These are phyloP conservation scores for Myripristis jacobus DNA, from an alignment of 2,797 vertebrate genomes.

Conservation along the genomic window DNA sequence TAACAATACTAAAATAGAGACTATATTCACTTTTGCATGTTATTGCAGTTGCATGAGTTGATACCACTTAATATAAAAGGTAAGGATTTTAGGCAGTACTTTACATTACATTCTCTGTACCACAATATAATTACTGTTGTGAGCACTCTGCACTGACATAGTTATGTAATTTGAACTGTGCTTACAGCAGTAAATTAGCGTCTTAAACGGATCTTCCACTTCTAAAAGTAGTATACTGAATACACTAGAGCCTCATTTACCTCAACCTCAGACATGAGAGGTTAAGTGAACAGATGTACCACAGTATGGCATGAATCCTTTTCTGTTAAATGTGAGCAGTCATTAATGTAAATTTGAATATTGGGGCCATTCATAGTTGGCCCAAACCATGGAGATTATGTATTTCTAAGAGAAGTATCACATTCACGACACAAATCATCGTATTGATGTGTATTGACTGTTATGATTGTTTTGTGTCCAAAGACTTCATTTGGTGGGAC, in stretches of 20 bases:
- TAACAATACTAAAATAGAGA: slow-evolving; percentile 13
- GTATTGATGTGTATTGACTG: too few species aligned
- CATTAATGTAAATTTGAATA: too few species aligned
- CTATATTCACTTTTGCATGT: slow-evolving; percentile 47
- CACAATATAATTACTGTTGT: neutral
- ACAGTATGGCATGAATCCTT: neutral
- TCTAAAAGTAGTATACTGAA: slow-evolving; percentile 1
- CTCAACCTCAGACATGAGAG: slow-evolving; percentile 27
- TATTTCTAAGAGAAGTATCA: too few species aligned
- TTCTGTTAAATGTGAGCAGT: neutral
- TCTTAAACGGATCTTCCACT: neutral
- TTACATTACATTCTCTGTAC: neutral
- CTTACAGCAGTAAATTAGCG: slow-evolving; percentile 16
- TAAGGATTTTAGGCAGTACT: slow-evolving; percentile 43
- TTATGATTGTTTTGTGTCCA: too few species aligned
- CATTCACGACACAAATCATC: too few species aligned
- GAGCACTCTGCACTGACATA: neutral
- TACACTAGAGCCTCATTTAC: slow-evolving; percentile 21
- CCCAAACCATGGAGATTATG: too few species aligned
- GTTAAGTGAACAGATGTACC: neutral
- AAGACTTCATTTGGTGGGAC: too few species aligned
- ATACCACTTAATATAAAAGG: slow-evolving; percentile 63
- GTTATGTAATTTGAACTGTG: slow-evolving; percentile 8
- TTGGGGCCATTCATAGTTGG: too few species aligned
- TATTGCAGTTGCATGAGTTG: slow-evolving; percentile 67